Conservation (phyloP, 2,888 invertebrate genomes). For the Netelia melanura region DNA sequence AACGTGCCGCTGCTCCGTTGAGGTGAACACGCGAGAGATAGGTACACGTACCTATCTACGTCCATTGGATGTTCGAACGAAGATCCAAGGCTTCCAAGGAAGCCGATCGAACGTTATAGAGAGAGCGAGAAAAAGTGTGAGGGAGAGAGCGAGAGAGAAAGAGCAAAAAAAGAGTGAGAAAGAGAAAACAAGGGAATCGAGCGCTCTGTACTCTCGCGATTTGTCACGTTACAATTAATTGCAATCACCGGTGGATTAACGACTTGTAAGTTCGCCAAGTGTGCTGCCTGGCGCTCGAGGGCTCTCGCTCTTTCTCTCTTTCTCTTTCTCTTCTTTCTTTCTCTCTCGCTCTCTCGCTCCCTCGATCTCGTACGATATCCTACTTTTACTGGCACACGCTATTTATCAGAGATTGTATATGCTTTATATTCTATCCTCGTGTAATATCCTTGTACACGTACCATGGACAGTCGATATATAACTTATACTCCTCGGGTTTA, state of each 20-base stretch:
- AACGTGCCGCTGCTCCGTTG: conserved; percentile 69
- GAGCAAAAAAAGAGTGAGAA: conserved; percentile 34
- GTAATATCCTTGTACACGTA: conserved; percentile 18
- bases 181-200: conserved; percentile 59
- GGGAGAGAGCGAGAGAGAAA: conserved; percentile 41
- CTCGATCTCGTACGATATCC: conserved; percentile 48
- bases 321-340: conserved; percentile 55
- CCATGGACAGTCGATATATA: conserved; percentile 24
- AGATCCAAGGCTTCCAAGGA: conserved; percentile 67
- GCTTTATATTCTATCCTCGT: conserved; percentile 18
- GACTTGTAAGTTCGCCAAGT: conserved; percentile 75
- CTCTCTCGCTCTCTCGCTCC: conserved; percentile 41
- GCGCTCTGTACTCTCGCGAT: conserved; percentile 71
- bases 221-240: conserved; percentile 80
- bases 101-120: conserved; percentile 62
- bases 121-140: conserved; percentile 21
- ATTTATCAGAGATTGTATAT: conserved; percentile 18
- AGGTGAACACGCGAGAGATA: conserved; percentile 71
- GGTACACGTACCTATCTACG: conserved; percentile 68
- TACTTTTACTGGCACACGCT: conserved; percentile 39
- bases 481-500: conserved; percentile 25
- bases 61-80: conserved; percentile 66
- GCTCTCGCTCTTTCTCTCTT: conserved; percentile 33
- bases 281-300: conserved; percentile 66
- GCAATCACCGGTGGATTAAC: conserved; percentile 77